phyloP scores from a whole-genome alignment of 2,797 vertebrate genomes.

The Phataginus tricuspis region DNA sequence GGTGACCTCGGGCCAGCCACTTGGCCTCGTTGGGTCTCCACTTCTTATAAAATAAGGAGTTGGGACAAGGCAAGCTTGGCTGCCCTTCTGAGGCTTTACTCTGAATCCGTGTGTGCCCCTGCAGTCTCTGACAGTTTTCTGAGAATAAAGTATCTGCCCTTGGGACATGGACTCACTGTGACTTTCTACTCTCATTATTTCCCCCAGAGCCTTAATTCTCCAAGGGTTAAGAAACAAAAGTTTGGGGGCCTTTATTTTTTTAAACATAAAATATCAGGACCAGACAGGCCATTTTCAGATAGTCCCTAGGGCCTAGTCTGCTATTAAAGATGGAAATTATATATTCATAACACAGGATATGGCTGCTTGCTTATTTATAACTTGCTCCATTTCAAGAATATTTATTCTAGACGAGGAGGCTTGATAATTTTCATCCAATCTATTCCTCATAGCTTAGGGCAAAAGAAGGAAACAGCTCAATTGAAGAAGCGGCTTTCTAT shows the following conservation, averaged over 20 bases:
- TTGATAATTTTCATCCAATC: constrained; percentile 92
- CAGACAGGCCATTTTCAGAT: constrained; percentile 90
- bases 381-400: constrained; percentile 91
- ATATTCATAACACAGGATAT: constrained; percentile 96
- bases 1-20: neutral
- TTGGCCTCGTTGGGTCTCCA: neutral
- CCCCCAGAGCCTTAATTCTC: constrained; percentile 57
- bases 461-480: constrained; percentile 89
- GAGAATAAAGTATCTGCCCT: neutral
- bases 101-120: neutral
- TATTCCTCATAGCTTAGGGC: constrained; percentile 89
- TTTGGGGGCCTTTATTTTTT: constrained; percentile 57
- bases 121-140: neutral
- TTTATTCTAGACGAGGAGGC: constrained; percentile 90
- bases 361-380: constrained; percentile 98
- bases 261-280: constrained; percentile 89
- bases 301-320: constrained; percentile 91
- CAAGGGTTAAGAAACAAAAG: constrained; percentile 86
- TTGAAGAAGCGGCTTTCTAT: constrained; percentile 89
- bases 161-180: accelerated
- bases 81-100: neutral
- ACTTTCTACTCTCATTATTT: neutral
- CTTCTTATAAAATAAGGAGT: neutral
- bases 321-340: constrained; percentile 96
- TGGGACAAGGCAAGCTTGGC: neutral